Conservation (phyloP, 2,888 invertebrate genomes). For the Gastrophysa polygoni region DNA sequence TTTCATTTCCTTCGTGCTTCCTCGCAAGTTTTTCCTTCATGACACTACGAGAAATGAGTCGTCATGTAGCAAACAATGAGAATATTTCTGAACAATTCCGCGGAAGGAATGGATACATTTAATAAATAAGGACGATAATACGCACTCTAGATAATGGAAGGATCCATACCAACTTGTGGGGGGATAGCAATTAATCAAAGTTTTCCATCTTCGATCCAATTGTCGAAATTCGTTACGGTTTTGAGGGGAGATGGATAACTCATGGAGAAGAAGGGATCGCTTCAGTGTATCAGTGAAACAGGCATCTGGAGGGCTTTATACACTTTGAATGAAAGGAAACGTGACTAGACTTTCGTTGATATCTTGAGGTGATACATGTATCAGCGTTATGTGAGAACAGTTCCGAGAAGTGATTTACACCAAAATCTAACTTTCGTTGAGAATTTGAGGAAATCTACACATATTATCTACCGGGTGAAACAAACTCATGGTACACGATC, state of each 20-base stretch:
- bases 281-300: background rate
- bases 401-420: no score
- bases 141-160: conserved; percentile 48
- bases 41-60: background rate
- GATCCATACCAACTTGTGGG: conserved; percentile 49
- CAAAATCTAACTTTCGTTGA: no score
- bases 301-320: background rate
- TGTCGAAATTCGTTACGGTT: background rate
- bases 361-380: no score
- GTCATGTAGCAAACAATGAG: background rate
- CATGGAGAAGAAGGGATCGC: background rate
- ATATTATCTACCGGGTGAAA: no score
- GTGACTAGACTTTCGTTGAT: background rate
- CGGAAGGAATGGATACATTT: conserved; percentile 41
- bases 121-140: conserved; percentile 47
- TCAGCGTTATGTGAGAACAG: no score
- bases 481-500: no score
- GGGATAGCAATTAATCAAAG: conserved; percentile 18
- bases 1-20: no score
- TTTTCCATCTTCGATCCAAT: conserved; percentile 12
- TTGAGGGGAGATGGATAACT: background rate
- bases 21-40: no score
- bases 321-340: background rate
- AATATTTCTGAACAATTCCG: background rate
- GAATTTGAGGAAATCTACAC: no score